Conservation (phyloP, 2,113 vertebrate genomes). For the Leucopsar rothschildi region DNA sequence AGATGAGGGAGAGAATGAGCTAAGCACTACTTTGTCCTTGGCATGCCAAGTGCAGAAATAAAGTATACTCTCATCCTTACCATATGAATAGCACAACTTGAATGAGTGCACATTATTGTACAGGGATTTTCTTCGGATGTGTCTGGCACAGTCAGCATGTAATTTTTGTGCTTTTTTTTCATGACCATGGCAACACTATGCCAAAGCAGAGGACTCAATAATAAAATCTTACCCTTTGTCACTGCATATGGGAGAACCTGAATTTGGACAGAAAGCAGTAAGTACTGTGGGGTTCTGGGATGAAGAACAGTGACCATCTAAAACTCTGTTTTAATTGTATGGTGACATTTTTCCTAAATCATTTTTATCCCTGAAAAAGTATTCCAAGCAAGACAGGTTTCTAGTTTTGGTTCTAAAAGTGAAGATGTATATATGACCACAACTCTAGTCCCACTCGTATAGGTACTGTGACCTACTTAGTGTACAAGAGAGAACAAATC, state of each 20-base stretch:
- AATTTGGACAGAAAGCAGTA: neutral
- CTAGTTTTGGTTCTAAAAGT: neutral
- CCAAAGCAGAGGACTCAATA: neutral
- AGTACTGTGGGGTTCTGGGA: neutral
- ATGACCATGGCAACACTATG: neutral
- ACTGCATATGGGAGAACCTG: neutral
- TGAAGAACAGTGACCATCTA: neutral
- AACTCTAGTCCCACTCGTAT: neutral
- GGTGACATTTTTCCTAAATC: neutral
- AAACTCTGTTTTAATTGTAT: neutral
- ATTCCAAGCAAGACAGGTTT: neutral
- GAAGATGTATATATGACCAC: neutral
- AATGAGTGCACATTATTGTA: neutral
- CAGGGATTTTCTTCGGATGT: neutral
- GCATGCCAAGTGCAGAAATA: neutral
- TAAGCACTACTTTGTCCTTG: neutral
- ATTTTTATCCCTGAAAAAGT: neutral
- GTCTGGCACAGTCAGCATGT: neutral
- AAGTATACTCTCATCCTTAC: neutral
- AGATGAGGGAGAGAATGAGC: neutral
- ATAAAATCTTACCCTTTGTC: neutral
- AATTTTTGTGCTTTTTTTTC: neutral
- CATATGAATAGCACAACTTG: neutral
- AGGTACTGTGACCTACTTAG: neutral
- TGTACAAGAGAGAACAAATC: neutral